Base-by-base conservation (phyloP, 1,140 invertebrate genomes). In the Drosophila santomea region DNA sequence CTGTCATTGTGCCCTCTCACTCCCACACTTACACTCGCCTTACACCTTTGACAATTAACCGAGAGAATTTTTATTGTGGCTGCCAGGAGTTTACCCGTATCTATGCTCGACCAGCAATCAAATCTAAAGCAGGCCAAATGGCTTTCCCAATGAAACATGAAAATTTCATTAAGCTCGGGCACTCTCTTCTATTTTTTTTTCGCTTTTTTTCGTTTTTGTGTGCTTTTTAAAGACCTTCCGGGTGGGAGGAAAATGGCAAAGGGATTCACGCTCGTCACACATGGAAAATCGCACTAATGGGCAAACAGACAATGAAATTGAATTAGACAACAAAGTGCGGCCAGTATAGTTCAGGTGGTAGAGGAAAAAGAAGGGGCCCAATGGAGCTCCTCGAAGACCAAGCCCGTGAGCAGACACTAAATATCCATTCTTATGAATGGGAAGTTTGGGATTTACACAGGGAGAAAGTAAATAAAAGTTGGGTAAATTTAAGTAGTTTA, bases 291-390 rank as follows among this genome's bases (percentile, higher is more conserved):
- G 58, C 35, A 52, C 58, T 67, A 81, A 81, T 81, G 82, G 61
- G 60, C 59, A 76, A 75, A 89, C 62, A 81, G 79, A 89, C 84
- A 83, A 74, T 73, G 71, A 80, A 88, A 88, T 88, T 88, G 84
- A 88, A 89, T 89, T 88, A 88, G 83, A 77, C 75, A 88, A 72
- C 54, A 54, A 51, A 74, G 68, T 59, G 74, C 57, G 66, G 73
- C 76, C 36, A 59, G 66, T 15, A 32, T 44, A 50, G 56, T 69
- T 55, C 32, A 32, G 56, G 54, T 3, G 8, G 50, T n/a, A 25
- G n/a, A 35, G 28, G 28, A 8, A 17, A 17, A n/a, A n/a, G n/a
- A n/a, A n/a, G n/a, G 17, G 17, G 17, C 17, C 17, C 17, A 17
- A 17, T 17, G 17, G 17, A 17, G 17, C 17, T 17, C 17, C 17